Conservation (phyloP, 2,797 vertebrate species). For the Halcyon badia region DNA sequence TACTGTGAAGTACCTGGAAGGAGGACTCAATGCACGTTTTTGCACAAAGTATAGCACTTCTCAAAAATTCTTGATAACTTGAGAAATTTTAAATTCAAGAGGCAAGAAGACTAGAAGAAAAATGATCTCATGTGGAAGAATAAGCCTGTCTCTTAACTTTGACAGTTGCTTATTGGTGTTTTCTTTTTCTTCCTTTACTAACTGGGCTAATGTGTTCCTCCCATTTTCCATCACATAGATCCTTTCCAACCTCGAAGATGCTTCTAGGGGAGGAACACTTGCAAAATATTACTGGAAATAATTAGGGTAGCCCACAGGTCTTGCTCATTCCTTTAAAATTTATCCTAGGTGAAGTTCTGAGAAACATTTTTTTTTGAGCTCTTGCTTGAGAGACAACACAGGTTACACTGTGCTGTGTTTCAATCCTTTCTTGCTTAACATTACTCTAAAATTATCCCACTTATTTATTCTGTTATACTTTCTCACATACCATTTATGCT, state of each 20-base stretch:
- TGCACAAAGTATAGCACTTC: background rate
- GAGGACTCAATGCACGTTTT: background rate
- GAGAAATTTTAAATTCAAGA: background rate
- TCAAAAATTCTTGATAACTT: background rate
- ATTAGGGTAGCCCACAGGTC: background rate
- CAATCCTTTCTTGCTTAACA: background rate
- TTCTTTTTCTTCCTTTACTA: background rate
- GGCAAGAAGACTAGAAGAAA: background rate
- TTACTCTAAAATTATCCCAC: background rate
- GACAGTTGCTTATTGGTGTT: background rate
- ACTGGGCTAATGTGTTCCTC: accelerated
- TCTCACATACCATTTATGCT: background rate
- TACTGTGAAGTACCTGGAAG: background rate
- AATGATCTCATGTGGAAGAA: background rate
- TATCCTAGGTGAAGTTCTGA: background rate
- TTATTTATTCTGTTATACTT: background rate
- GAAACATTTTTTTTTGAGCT: background rate
- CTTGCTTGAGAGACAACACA: background rate
- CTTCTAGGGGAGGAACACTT: background rate
- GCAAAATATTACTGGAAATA: background rate
- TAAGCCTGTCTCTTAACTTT: background rate
- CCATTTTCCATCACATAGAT: background rate
- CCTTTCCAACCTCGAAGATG: background rate
- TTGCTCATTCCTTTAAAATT: background rate
- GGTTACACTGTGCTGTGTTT: background rate